These are phyloP conservation scores for Dendrocincla fuliginosa DNA, from an alignment of 2,797 vertebrate genomes.

Conservation along the genomic window DNA sequence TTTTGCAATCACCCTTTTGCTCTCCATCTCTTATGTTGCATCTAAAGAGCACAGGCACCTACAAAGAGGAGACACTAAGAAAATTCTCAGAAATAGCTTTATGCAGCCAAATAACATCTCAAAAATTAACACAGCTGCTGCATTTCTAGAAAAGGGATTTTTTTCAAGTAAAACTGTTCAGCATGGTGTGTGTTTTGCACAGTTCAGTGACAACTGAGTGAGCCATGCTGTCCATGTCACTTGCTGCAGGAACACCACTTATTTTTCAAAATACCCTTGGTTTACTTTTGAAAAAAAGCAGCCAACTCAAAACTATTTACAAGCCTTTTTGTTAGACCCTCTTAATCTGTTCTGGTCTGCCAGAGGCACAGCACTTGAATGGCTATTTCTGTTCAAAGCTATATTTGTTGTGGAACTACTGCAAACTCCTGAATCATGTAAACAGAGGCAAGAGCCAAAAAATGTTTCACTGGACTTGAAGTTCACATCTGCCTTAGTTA, in stretches of 20 bases:
- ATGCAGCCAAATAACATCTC: background rate
- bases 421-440: conserved; percentile 71
- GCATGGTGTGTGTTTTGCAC: background rate
- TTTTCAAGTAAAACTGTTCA: background rate
- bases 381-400: conserved; percentile 68
- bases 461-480: conserved; percentile 24
- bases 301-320: background rate
- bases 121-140: background rate
- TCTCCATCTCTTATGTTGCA: background rate
- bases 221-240: background rate
- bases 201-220: background rate
- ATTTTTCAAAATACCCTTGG: background rate
- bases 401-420: conserved; percentile 65
- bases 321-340: conserved; percentile 27
- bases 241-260: background rate
- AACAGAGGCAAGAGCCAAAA: conserved; percentile 64
- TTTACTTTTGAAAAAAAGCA: background rate
- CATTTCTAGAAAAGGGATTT: background rate
- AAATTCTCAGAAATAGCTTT: background rate
- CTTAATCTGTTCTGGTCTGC: conserved; percentile 38
- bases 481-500: conserved; percentile 63
- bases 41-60: background rate
- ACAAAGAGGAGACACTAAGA: background rate
- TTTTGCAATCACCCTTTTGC: background rate
- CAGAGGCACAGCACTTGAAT: conserved; percentile 43